phyloP scores from a whole-genome alignment of 2,888 invertebrate genomes.

The Pollenia labialis region DNA sequence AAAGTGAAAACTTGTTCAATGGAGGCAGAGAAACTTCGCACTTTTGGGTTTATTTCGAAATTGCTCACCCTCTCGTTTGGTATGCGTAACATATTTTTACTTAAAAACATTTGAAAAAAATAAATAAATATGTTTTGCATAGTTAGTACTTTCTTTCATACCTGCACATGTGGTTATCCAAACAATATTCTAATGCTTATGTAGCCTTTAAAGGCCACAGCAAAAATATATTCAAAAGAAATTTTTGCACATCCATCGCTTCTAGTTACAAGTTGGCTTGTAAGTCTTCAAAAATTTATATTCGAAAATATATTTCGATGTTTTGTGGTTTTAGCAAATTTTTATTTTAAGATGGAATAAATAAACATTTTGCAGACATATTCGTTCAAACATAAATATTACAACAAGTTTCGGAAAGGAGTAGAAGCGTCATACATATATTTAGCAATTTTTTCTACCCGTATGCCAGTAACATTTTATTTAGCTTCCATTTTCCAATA shows the following conservation, averaged over 20 bases:
- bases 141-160: neutral
- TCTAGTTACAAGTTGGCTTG: slow-evolving; percentile 1
- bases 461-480: neutral
- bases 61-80: too few species aligned
- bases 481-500: neutral
- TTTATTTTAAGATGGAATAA: slow-evolving; percentile 35
- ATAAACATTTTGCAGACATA: slow-evolving; percentile 35
- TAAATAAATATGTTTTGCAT: neutral
- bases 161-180: neutral
- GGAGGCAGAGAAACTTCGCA: too few species aligned
- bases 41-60: too few species aligned
- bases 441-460: slow-evolving; percentile 4
- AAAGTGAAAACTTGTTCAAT: too few species aligned
- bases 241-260: neutral
- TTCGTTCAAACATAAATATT: slow-evolving; percentile 17
- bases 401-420: neutral
- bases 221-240: neutral
- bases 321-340: slow-evolving; percentile 30
- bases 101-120: slow-evolving; percentile 9
- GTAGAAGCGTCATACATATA: neutral
- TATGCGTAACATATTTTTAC: neutral
- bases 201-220: too few species aligned
- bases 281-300: neutral
- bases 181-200: neutral
- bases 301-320: neutral